phyloP scores from a whole-genome alignment of 2,888 invertebrate genomes.

The Caenorhabditis japonica region DNA sequence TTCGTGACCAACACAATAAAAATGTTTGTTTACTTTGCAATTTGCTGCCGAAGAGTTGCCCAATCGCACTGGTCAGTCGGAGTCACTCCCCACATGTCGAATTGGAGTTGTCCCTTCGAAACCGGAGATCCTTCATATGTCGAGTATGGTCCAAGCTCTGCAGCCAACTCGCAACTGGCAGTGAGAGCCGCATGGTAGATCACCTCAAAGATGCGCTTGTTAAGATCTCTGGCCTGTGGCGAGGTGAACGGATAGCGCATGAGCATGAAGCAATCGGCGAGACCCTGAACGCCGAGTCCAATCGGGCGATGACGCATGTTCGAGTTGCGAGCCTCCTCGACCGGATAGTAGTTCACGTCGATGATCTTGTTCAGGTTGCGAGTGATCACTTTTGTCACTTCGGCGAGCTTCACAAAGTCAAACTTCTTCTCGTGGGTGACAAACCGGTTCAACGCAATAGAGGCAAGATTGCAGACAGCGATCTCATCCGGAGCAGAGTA shows the following conservation, averaged over 20 bases:
- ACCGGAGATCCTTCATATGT: conserved; percentile 92
- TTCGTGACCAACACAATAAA: too few species aligned
- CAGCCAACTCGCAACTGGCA: conserved; percentile 93
- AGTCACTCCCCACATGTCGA: conserved; percentile 95
- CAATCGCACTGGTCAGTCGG: conserved; percentile 85
- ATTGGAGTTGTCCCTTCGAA: conserved; percentile 94
- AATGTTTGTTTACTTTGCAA: conserved; percentile 84
- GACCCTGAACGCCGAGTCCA: conserved; percentile 93
- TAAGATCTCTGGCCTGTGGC: conserved; percentile 87
- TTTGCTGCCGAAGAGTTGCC: conserved; percentile 86
- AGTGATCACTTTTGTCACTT: conserved; percentile 83
- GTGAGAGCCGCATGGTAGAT: conserved; percentile 97
- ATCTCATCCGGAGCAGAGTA: conserved; percentile 82
- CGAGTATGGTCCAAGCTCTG: conserved; percentile 85
- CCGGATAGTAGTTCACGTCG: conserved; percentile 94
- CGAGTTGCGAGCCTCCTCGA: conserved; percentile 86
- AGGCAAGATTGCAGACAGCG: conserved; percentile 97
- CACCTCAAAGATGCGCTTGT: conserved; percentile 96
- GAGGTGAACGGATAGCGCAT: conserved; percentile 94
- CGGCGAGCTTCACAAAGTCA: conserved; percentile 89
- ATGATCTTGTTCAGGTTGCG: conserved; percentile 95
- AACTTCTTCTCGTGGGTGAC: conserved; percentile 85
- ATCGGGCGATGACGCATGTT: conserved; percentile 85
- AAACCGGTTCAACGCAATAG: conserved; percentile 95
- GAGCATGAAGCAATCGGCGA: conserved; percentile 95